Evolutionary conservation across 1,140 invertebrate genomes (phyloP).

Genomic region (Radopholus similis): DNA sequence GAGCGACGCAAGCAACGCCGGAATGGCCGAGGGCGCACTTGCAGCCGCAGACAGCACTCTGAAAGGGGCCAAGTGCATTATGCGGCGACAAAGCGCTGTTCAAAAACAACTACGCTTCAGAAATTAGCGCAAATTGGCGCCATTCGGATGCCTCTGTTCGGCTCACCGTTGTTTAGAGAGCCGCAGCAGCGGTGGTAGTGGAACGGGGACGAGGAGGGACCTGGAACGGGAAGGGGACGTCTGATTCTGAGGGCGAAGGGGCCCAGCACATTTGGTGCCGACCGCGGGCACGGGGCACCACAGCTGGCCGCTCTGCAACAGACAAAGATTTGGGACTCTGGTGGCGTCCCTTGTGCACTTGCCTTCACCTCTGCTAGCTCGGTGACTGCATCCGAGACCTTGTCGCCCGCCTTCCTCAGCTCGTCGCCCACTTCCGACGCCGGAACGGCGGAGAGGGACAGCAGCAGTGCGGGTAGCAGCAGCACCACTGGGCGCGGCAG

Average conservation of each 20-base stretch:
- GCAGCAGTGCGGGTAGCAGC: background rate
- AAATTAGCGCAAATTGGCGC: background rate
- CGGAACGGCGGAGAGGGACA: background rate
- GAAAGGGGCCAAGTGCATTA: background rate
- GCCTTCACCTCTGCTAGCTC: background rate
- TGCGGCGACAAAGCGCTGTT: background rate
- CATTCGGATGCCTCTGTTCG: background rate
- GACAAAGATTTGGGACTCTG: background rate
- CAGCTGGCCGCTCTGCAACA: slow-evolving; percentile 5
- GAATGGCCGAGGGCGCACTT: no score
- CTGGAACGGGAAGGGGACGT: no score
- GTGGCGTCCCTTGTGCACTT: background rate
- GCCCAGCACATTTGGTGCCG: slow-evolving; percentile 8
- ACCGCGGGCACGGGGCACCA: slow-evolving; percentile 13
- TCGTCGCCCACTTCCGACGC: background rate
- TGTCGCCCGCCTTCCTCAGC: background rate
- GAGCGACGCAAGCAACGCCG: no score
- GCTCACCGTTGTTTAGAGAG: slow-evolving; percentile 12
- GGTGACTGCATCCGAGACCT: background rate
- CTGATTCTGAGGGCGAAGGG: no score
- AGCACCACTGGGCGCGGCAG: background rate
- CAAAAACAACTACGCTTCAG: background rate
- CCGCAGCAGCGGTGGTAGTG: slow-evolving; percentile 19
- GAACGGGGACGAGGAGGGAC: slow-evolving; percentile 5
- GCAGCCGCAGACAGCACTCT: slow-evolving; percentile 14